Evolutionary conservation across 2,113 vertebrate species (phyloP).

Genomic region (Phrynosoma platyrhinos): DNA sequence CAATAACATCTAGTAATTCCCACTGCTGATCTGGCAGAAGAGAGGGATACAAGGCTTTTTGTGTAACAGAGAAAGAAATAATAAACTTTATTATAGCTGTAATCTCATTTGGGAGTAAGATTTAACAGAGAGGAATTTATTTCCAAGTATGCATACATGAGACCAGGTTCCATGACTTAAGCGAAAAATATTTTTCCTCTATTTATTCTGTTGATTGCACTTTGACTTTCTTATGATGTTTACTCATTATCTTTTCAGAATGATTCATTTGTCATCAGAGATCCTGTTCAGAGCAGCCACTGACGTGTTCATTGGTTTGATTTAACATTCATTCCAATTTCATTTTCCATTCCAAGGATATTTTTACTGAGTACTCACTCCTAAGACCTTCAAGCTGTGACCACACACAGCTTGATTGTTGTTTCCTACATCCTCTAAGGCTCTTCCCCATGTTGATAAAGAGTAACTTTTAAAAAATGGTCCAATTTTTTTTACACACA

Average conservation of each 20-base stretch:
- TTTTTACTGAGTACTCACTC: slow-evolving; percentile 44
- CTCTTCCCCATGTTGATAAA: slow-evolving; percentile 21
- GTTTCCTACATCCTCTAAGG: slow-evolving; percentile 42
- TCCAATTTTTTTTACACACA: not conserved
- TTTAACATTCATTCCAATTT: slow-evolving; percentile 44
- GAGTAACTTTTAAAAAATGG: not conserved
- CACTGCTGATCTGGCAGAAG: no score
- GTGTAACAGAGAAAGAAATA: not conserved
- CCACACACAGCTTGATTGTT: slow-evolving; percentile 50
- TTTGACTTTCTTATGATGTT: slow-evolving; percentile 41
- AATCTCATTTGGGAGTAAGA: not conserved
- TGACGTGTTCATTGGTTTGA: slow-evolving; percentile 35
- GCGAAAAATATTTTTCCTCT: slow-evolving; percentile 13
- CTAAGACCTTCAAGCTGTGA: slow-evolving; percentile 49
- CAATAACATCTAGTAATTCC: no score
- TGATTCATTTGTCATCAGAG: slow-evolving; percentile 21
- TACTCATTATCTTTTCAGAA: slow-evolving; percentile 24
- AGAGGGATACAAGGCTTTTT: not conserved
- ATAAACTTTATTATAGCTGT: not conserved
- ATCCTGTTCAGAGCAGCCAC: slow-evolving; percentile 9
- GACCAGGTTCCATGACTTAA: not conserved
- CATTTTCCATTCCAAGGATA: slow-evolving; percentile 57
- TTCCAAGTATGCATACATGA: not conserved
- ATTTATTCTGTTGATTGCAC: slow-evolving; percentile 35
- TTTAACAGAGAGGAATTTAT: not conserved